Conservation (phyloP, 2,113 vertebrate genomes). For the Dolichotis patagonum region DNA sequence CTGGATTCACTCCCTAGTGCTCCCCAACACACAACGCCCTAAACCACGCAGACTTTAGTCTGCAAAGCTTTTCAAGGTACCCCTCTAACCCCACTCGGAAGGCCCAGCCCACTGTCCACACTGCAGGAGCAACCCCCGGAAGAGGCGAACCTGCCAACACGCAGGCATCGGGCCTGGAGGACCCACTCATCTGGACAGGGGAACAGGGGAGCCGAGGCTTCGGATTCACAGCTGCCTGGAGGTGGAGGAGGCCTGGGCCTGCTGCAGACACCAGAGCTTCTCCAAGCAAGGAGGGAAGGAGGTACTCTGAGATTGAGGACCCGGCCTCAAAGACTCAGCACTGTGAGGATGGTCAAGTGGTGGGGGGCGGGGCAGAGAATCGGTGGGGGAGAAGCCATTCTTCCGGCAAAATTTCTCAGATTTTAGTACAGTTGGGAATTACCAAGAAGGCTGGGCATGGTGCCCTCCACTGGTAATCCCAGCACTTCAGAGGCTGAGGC, state of each 20-base stretch:
- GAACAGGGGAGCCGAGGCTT: background rate
- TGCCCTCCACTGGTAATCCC: too few relatives aligned
- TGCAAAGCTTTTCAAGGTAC: background rate
- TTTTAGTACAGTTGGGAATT: background rate
- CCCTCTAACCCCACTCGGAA: background rate
- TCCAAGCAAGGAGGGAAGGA: background rate
- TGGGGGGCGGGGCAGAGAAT: background rate
- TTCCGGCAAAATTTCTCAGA: background rate
- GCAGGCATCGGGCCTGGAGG: background rate
- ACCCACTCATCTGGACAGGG: too few relatives aligned
- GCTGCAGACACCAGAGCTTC: background rate
- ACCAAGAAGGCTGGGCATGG: background rate
- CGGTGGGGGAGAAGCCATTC: background rate
- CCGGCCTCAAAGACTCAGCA: background rate
- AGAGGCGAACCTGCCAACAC: background rate
- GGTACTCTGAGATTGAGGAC: background rate
- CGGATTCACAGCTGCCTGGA: background rate
- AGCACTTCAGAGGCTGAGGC: too few relatives aligned
- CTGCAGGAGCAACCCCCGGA: rapidly evolving
- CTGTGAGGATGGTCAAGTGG: background rate
- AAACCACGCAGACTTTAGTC: background rate
- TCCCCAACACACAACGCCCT: background rate
- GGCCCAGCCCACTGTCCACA: background rate
- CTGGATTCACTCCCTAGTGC: background rate
- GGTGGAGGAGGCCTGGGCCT: background rate